A percentile compares a stretch with the other conserved stretches of the same genome.
Evolutionary conservation across 2,888 invertebrate species (phyloP).

Genomic region (Phymatocera aterrima): DNA sequence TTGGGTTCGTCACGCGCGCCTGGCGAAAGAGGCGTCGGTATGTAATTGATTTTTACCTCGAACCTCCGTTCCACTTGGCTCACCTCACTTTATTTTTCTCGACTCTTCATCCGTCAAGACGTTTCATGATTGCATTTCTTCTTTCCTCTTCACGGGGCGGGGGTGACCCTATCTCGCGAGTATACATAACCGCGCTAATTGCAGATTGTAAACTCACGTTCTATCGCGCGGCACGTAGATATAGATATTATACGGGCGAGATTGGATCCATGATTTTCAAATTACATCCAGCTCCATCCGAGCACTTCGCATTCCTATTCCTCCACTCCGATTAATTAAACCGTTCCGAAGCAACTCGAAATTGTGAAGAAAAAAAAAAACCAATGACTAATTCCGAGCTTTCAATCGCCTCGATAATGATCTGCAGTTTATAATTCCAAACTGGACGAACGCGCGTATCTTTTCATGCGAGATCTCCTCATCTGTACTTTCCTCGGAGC

Average conservation of each 20-base stretch:
- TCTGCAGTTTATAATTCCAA: too few species aligned
- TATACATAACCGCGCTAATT: conserved; percentile 16
- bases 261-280: background rate
- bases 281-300: background rate
- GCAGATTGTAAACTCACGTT: background rate
- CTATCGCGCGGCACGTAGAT: background rate
- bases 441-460: too few species aligned
- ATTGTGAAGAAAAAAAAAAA: too few species aligned
- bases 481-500: too few species aligned
- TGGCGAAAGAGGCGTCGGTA: background rate
- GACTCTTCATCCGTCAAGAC: background rate
- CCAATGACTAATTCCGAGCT: too few species aligned
- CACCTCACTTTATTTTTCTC: background rate
- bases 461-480: too few species aligned
- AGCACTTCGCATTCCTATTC: too few species aligned
- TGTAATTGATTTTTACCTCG: conserved; percentile 24
- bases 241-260: background rate
- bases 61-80: background rate
- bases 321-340: conserved; percentile 1
- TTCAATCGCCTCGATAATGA: too few species aligned
- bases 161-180: background rate
- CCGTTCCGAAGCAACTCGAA: background rate
- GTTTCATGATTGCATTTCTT: conserved; percentile 15
- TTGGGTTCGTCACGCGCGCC: background rate
- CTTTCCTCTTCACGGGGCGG: background rate